phyloP scores from a whole-genome alignment of 2,113 vertebrate species.

The Notarius quadriscutis region DNA sequence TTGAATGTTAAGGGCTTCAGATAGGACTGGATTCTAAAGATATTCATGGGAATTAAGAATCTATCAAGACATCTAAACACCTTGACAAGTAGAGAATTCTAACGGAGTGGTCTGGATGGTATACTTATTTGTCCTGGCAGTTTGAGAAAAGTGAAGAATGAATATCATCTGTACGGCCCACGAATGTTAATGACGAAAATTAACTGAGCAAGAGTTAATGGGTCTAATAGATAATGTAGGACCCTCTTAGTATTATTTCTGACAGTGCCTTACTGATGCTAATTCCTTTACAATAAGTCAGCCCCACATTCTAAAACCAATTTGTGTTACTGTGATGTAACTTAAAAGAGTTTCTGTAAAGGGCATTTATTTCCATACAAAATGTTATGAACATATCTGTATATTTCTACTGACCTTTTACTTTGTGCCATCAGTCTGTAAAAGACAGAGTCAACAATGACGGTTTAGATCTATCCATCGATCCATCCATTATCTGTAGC shows the following conservation, averaged over 20 bases:
- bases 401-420: no score
- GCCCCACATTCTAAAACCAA: conserved; percentile 42
- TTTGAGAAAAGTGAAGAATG: conserved; percentile 30
- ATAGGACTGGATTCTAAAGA: conserved; percentile 15
- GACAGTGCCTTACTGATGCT: conserved; percentile 42
- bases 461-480: no score
- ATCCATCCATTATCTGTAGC: no score
- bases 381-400: background rate
- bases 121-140: conserved; percentile 37
- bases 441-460: no score
- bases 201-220: conserved; percentile 49
- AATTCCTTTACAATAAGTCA: conserved; percentile 43
- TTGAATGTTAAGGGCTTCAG: conserved; percentile 40
- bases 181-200: conserved; percentile 43
- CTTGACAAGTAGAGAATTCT: conserved; percentile 33
- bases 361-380: conserved; percentile 24
- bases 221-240: conserved; percentile 55
- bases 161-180: conserved; percentile 10
- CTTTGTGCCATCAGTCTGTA: no score
- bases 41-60: conserved; percentile 39
- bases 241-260: conserved; percentile 55
- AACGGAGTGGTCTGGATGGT: conserved; percentile 19
- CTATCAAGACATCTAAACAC: conserved; percentile 25
- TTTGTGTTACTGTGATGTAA: conserved; percentile 40
- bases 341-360: conserved; percentile 29